Percentiles rank a stretch among this genome's conserved stretches.
Evolutionary conservation across 2,888 invertebrate species (phyloP).

Genomic region (Stenchaetothrips biformis): DNA sequence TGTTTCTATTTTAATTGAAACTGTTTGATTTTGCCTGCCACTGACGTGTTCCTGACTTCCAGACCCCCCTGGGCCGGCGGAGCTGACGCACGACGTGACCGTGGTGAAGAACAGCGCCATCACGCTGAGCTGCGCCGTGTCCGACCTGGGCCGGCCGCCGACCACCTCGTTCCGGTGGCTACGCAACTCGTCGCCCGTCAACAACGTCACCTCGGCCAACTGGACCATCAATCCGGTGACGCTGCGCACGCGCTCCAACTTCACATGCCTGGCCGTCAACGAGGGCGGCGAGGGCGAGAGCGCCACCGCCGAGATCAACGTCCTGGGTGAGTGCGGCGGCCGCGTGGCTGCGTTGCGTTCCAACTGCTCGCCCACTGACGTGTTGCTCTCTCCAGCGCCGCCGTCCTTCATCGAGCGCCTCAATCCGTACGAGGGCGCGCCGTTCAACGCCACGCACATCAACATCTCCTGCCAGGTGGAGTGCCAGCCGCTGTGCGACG

Average conservation of each 20-base stretch:
- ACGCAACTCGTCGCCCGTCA: conserved; percentile 67
- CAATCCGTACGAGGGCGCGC: conserved; percentile 69
- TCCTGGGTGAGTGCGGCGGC: conserved; percentile 54
- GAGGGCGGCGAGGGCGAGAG: conserved; percentile 73
- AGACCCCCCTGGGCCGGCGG: conserved; percentile 84
- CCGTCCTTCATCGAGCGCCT: conserved; percentile 82
- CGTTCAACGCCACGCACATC: conserved; percentile 58
- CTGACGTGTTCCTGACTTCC: conserved; percentile 40
- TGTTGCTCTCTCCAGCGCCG: conserved; percentile 59
- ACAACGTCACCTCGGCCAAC: conserved; percentile 68
- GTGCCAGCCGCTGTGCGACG: conserved; percentile 79
- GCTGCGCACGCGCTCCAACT: conserved; percentile 80
- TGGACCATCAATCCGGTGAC: conserved; percentile 80
- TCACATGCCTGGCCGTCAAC: conserved; percentile 82
- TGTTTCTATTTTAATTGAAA: neutral
- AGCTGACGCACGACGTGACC: conserved; percentile 64
- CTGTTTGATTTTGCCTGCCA: neutral
- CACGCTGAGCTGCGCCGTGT: conserved; percentile 76
- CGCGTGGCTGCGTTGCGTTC: conserved; percentile 38
- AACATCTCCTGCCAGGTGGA: conserved; percentile 80
- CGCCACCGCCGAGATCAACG: conserved; percentile 64
- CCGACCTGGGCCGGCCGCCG: conserved; percentile 73
- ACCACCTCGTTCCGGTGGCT: conserved; percentile 58
- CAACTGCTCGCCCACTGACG: conserved; percentile 30
- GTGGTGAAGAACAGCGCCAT: conserved; percentile 79